Base-by-base conservation (phyloP, 2,888 invertebrate species). In the Heliconius charithonia region DNA sequence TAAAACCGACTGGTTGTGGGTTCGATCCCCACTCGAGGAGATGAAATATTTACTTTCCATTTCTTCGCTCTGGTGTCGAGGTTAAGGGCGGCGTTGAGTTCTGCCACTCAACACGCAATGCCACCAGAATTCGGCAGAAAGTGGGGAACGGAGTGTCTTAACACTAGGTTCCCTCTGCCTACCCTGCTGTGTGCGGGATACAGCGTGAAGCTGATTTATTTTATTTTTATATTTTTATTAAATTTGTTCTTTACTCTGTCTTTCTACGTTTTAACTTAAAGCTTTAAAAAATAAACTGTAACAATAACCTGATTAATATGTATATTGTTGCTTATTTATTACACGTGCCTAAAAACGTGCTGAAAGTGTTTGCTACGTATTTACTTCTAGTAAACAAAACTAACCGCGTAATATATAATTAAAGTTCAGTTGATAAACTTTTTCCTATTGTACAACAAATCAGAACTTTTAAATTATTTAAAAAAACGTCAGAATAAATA, bases 321-420 rank as follows among this genome's bases (percentile, higher is more conserved):
- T 56, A 77, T 37, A 37, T 72, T 63, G 65, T 32, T 29, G 22
- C 27, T 71, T 27, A 75, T 63, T 62, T 12, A n/a, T 37, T 16
- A 62, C 76, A 76, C 72, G 72, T 79, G 79, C 72, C 12, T 25
- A 19, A 59, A 73, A 79, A 79, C 76, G 66, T 76, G 79, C 67
- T 67, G 59, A 67, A 67, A 79, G 32, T 72, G 72, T 56, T 67
- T 76, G 67, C 76, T 45, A 56, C 27, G 19, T 37, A 29, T 59
- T 72, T 72, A 32, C 37, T 51, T 29, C 59, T 78, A 51, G 32
- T 77, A 72, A 51, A 63, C n/a, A 72, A 69, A 59, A 77, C 19
- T 77, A 25, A 72, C 56, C 22, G 27, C 13, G 41, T 66, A 65
- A 72, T 10, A 29, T 51, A 72, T 22, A 22, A 29, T 70, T 72